Evolutionary conservation across 1,140 invertebrate species (phyloP).

Genomic region (Bombus confusus): DNA sequence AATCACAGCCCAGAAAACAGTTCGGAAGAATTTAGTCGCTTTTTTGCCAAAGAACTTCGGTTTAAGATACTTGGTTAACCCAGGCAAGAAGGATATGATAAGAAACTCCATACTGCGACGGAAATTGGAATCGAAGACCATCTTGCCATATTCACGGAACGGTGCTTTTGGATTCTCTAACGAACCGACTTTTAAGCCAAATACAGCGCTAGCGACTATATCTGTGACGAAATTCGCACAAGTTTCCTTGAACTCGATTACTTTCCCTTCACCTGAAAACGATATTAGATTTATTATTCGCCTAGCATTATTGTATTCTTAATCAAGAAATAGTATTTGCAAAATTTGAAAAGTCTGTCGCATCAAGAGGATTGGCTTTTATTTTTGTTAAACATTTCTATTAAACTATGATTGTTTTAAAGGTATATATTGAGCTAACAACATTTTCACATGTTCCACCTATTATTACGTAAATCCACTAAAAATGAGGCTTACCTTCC

Average conservation of each 20-base stretch:
- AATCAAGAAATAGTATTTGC: background rate
- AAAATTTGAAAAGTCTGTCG: background rate
- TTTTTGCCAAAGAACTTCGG: conserved; percentile 66
- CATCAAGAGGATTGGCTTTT: rapidly evolving
- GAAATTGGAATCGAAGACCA: conserved; percentile 68
- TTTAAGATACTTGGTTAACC: conserved; percentile 60
- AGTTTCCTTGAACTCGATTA: conserved; percentile 78
- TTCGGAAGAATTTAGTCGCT: conserved; percentile 70
- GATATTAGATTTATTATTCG: too few relatives aligned
- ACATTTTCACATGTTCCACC: too few relatives aligned
- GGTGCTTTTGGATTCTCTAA: conserved; percentile 76
- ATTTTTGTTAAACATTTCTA: too few relatives aligned
- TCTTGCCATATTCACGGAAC: conserved; percentile 70
- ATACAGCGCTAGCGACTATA: too few relatives aligned
- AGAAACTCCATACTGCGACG: conserved; percentile 70
- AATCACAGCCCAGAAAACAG: conserved; percentile 74
- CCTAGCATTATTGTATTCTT: background rate
- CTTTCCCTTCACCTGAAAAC: conserved; percentile 46
- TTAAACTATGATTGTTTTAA: too few relatives aligned
- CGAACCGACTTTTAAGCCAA: too few relatives aligned
- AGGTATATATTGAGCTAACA: too few relatives aligned
- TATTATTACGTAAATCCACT: background rate
- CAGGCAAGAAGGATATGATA: conserved; percentile 76
- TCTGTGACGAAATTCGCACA: conserved; percentile 76
- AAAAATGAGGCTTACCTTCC: conserved; percentile 43